Percentiles rank a stretch among this genome's conserved stretches.
These are phyloP conservation scores for Hephaestus fuliginosus DNA, from an alignment of 2,797 vertebrate species.

Conservation along the genomic window DNA sequence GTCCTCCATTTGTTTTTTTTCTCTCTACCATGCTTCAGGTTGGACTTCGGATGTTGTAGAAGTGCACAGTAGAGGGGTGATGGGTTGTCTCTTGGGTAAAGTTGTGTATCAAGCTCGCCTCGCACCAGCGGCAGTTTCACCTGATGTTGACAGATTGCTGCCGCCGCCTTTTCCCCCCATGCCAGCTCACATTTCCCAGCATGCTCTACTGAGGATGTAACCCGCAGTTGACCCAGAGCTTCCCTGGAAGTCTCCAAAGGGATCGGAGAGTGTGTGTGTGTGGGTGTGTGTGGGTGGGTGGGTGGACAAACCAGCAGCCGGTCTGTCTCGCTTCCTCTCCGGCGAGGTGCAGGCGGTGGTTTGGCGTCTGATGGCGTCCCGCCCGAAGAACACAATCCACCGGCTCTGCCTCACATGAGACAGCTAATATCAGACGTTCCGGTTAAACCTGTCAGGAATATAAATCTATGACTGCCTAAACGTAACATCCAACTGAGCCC, in stretches of 20 bases:
- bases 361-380: constrained; percentile 20
- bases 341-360: constrained; percentile 10
- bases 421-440: constrained; percentile 5
- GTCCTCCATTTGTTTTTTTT: background rate
- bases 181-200: constrained; percentile 34
- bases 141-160: constrained; percentile 52
- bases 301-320: constrained; percentile 1
- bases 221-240: constrained; percentile 45
- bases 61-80: constrained; percentile 16
- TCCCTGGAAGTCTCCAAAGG: constrained; percentile 29
- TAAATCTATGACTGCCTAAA: background rate
- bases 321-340: background rate
- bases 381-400: background rate
- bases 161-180: background rate
- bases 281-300: constrained; percentile 7
- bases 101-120: constrained; percentile 30
- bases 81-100: constrained; percentile 27
- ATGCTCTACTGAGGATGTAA: constrained; percentile 31
- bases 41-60: background rate
- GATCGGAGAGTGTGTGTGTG: background rate
- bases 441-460: background rate
- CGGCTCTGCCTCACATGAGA: background rate
- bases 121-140: constrained; percentile 24
- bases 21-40: background rate
- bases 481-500: background rate